phyloP scores from a whole-genome alignment of 2,888 invertebrate species.

The Chymomyza procnemis region DNA sequence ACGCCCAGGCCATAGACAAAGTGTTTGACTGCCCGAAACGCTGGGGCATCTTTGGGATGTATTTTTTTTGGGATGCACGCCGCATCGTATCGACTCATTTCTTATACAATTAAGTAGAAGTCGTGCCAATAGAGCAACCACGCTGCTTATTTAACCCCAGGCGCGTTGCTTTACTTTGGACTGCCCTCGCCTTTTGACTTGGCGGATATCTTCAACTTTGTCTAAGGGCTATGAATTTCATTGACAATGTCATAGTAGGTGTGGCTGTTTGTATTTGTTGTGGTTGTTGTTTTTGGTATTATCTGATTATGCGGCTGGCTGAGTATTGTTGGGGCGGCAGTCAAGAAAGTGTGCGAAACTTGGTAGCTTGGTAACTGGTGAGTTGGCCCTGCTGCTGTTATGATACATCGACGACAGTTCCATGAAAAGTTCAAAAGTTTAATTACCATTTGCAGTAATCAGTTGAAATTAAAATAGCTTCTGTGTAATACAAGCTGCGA shows the following conservation, averaged over 20 bases:
- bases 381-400: background rate
- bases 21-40: constrained; percentile 13
- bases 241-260: constrained; percentile 32
- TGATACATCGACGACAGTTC: constrained; percentile 61
- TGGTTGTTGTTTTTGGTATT: constrained; percentile 43
- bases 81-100: constrained; percentile 46
- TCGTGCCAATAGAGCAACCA: constrained; percentile 29
- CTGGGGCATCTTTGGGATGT: constrained; percentile 18
- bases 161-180: background rate
- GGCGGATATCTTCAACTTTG: constrained; percentile 51
- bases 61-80: background rate
- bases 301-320: constrained; percentile 62
- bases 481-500: constrained; percentile 22
- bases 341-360: background rate
- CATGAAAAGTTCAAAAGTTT: constrained; percentile 73
- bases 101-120: constrained; percentile 67
- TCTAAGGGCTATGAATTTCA: constrained; percentile 57
- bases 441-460: constrained; percentile 72
- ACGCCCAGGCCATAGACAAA: constrained; percentile 62
- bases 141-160: background rate
- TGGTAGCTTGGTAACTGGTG: background rate
- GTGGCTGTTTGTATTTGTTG: constrained; percentile 35
- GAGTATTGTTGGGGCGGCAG: background rate
- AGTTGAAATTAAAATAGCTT: constrained; percentile 41
- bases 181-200: constrained; percentile 34